These are phyloP conservation scores for Desmodus rotundus DNA, from an alignment of 2,113 vertebrate genomes.

Conservation along the genomic window DNA sequence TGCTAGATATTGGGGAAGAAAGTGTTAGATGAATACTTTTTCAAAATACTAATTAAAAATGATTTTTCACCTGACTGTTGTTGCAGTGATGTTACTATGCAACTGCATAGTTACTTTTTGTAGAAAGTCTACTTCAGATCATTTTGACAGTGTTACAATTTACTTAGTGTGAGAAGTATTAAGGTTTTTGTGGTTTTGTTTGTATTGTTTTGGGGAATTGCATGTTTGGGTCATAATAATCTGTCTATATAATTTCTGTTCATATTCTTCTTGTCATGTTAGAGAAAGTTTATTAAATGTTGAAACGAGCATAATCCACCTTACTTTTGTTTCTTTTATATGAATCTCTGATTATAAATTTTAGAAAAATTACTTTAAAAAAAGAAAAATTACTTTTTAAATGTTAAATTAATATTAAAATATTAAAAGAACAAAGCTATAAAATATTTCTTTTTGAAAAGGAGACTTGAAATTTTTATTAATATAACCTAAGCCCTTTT, in stretches of 20 bases:
- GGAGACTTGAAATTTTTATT: background rate
- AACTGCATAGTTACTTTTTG: conserved; percentile 14
- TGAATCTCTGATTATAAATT: conserved; percentile 10
- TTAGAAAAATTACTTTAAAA: background rate
- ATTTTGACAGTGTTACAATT: background rate
- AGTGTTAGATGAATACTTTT: background rate
- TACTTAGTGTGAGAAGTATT: background rate
- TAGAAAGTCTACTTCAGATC: background rate
- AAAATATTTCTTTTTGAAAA: conserved; percentile 5
- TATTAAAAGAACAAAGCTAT: background rate
- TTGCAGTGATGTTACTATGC: background rate
- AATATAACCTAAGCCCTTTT: background rate
- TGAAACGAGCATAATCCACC: background rate
- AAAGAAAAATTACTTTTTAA: background rate
- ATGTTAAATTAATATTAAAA: background rate
- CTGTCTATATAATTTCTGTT: background rate
- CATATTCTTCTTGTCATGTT: background rate
- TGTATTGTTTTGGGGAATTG: background rate
- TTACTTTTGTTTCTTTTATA: conserved; percentile 18
- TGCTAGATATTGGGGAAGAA: background rate
- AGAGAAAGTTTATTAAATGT: conserved; percentile 21
- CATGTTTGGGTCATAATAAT: background rate
- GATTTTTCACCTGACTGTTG: background rate
- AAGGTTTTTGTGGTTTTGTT: background rate
- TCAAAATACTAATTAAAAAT: background rate